Evolutionary conservation across 2,113 vertebrate species (phyloP).

Genomic region (Prinia subflava): DNA sequence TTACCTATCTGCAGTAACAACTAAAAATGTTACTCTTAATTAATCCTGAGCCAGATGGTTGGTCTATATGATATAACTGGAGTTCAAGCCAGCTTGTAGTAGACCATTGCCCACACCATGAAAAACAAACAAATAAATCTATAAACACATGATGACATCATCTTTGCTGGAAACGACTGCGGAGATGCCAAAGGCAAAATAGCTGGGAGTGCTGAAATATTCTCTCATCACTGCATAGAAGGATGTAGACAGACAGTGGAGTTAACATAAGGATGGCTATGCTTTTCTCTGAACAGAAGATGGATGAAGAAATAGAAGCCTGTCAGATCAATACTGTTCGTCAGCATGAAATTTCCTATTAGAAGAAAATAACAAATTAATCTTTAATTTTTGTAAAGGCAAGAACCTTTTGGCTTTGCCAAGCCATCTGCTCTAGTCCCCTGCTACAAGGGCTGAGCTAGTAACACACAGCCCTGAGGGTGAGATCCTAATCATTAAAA

Average conservation of each 20-base stretch:
- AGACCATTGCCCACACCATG: background rate
- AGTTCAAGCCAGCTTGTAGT: background rate
- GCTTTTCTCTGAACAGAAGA: background rate
- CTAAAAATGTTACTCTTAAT: background rate
- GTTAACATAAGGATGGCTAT: background rate
- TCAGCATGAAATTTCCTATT: background rate
- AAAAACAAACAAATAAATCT: conserved; percentile 45
- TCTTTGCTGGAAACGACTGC: conserved; percentile 15
- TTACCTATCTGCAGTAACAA: background rate
- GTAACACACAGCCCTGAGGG: background rate
- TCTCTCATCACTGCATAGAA: background rate
- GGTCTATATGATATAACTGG: background rate
- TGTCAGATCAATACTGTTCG: background rate
- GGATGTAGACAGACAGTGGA: background rate
- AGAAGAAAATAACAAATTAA: conserved; percentile 42
- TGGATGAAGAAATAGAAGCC: background rate
- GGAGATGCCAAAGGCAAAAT: conserved; percentile 21
- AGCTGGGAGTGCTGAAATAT: background rate
- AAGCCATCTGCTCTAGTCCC: conserved; percentile 29
- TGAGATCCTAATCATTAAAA: conserved; percentile 37
- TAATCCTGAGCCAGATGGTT: conserved; percentile 19
- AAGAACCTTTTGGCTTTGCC: background rate
- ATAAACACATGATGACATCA: conserved; percentile 29
- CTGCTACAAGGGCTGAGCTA: background rate
- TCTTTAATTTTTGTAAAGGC: conserved; percentile 39